Base-by-base conservation (phyloP, 1,140 invertebrate species). In the Globodera rostochiensis region DNA sequence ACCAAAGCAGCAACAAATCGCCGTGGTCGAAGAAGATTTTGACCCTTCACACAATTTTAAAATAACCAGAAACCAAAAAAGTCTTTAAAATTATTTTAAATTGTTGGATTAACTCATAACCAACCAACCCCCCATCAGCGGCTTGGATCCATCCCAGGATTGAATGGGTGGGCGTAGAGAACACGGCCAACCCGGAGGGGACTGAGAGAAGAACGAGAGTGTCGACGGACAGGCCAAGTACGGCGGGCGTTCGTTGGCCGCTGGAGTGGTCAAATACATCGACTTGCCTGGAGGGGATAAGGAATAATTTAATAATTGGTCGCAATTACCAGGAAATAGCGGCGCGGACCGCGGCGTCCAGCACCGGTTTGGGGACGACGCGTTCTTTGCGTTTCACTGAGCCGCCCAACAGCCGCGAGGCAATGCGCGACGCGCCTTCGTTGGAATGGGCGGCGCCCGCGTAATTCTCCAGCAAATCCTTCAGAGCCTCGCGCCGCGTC, bases 401-500 rank as follows among this genome's bases (percentile, higher is more conserved):
- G 74, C 88, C 88, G 73, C 88, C 88, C 7, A 89, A 74, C 67
- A 89, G 88, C 50, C 88, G 83, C 75, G 77, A 89, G 19, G 88
- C 88, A 36, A 89, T 89, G 50, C 87, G 85, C 11, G 87, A 85
- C 11, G 88, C 82, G 25, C 88, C 88, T 75, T 89, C 88, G 74
- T 90, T 90, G 49, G 84, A 80, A 80, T 90, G 89, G 36, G 89
- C 82, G 45, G 83, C 83, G 11, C 57, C 77, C 13, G 89, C 86
- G 91, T 95, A 94, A 91, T 96, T 97, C 60, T 93, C 93, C 6
- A 95, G 94, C 75, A 98, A 92, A 84, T 93, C 93, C 86, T 97
- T 98, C 80, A 98, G 91, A 91, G 97, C 97, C 91, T 98, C 96
- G 90, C 97, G 95, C 87, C 96, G 92, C 21, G 97, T 98, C 88